These are phyloP conservation scores for Drosophila pegasa DNA, from an alignment of 2,888 invertebrate genomes.

Conservation along the genomic window DNA sequence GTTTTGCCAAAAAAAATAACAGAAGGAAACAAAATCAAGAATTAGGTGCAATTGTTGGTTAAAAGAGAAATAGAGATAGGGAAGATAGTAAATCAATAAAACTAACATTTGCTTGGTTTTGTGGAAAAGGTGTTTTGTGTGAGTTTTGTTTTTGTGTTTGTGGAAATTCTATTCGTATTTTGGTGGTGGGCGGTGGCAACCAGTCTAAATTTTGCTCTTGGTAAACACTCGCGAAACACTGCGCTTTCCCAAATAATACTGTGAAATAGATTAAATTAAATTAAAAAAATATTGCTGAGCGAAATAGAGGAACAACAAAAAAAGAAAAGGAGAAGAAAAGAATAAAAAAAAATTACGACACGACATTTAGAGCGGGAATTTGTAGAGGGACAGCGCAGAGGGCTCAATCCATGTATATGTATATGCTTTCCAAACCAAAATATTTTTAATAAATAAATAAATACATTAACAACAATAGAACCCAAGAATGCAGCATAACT, in stretches of 20 bases:
- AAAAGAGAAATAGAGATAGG: slow-evolving; percentile 23
- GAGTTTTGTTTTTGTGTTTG: slow-evolving; percentile 29
- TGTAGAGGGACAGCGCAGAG: slow-evolving; percentile 46
- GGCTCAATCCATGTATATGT: slow-evolving; percentile 31
- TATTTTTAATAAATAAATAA: slow-evolving; percentile 16
- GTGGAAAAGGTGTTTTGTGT: slow-evolving; percentile 39
- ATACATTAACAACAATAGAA: slow-evolving; percentile 20
- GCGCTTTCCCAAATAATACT: slow-evolving; percentile 82
- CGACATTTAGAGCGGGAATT: slow-evolving; percentile 37
- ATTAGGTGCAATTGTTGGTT: slow-evolving; percentile 58
- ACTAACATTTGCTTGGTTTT: slow-evolving; percentile 62
- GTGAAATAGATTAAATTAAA: slow-evolving; percentile 78
- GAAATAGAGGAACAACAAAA: slow-evolving; percentile 7
- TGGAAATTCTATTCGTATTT: slow-evolving; percentile 65
- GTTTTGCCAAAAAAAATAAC: slow-evolving; percentile 31
- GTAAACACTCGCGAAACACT: slow-evolving; percentile 81
- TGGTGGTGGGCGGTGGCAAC: slow-evolving; percentile 57
- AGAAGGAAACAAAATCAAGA: slow-evolving; percentile 6
- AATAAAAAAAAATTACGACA: slow-evolving; percentile 39
- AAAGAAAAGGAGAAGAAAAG: slow-evolving; percentile 10
- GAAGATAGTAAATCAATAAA: slow-evolving; percentile 45
- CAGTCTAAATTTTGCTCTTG: slow-evolving; percentile 73
- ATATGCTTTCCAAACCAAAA: slow-evolving; percentile 41
- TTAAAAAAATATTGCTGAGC: slow-evolving; percentile 56
- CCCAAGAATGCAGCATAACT: slow-evolving; percentile 33